Evolutionary conservation across 92 coral and sea anemone species (phyloP), one percentile per base, ranked within the genome.

Genomic region (Palythoa grandis): DNA sequence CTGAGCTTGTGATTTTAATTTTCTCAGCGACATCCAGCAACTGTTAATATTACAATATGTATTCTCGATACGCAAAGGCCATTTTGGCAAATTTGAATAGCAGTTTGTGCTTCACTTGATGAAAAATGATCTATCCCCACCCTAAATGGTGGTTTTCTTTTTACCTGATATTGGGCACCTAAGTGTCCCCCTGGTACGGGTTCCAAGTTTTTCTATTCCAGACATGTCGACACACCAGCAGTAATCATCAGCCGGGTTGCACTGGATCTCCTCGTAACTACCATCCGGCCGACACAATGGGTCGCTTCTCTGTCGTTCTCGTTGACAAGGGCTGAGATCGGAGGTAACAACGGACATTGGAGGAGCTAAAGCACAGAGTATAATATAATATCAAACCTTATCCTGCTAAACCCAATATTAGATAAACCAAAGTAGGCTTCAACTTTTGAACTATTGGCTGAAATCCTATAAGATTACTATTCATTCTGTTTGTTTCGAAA

Each of bases 221-320:
- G 87, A 80, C 15, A 75, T 74, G 72, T 89, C 95, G 19, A 96
- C 98, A 83, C 98, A 96, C 98, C 98, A 96, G 83, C 98, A 96
- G 50, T 89, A 82, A 29, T 88, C 93, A 37, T 92, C 86, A 73
- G 88, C 78, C 16, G 90, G 75, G 58, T 90, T 90, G 75, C 98
- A 96, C 88, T 96, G 98, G 23, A 94, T 61, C 23, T 88, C 87
- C 63, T 83, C 87, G 84, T 84, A 96, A 76, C 95, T 90, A 23
- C 98, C 98, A 50, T 94, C 98, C 11, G 86, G 88, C 54, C 73
- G 92, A 79, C 98, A 94, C 78, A 83, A 88, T 25, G 48, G 70
- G 74, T 40, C 40, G 74, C 74, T 52, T 48, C 85, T 22, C 40
- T 80, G 85, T 43, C 85, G 58, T 63, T 80, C 58, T n/a, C 61